phyloP scores from a whole-genome alignment of 2,113 vertebrate species.

The Dunckerocampus dactyliophorus region DNA sequence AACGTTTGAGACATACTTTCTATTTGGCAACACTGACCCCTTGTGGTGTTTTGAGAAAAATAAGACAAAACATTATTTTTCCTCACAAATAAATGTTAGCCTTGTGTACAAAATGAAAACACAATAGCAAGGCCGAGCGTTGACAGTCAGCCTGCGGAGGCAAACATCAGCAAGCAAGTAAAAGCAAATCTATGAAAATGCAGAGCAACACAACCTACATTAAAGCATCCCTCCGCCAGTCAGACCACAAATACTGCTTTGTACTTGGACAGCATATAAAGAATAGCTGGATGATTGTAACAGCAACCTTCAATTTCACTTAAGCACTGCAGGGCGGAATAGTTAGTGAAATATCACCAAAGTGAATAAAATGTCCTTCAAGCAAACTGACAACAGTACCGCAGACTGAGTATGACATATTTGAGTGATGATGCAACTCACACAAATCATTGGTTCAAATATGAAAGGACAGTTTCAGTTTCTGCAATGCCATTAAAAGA shows the following conservation, averaged over 20 bases:
- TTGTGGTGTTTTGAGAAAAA: constrained; percentile 38
- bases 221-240: constrained; percentile 49
- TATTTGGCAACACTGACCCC: constrained; percentile 60
- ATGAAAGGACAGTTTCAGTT: constrained; percentile 15
- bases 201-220: constrained; percentile 38
- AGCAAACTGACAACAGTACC: constrained; percentile 3
- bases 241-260: constrained; percentile 57
- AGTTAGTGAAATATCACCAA: constrained; percentile 26
- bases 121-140: constrained; percentile 24
- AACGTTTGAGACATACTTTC: neutral
- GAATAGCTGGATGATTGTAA: constrained; percentile 36
- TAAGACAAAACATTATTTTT: neutral
- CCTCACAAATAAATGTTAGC: constrained; percentile 21
- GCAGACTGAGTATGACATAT: neutral
- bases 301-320: constrained; percentile 37
- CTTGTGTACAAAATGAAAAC: constrained; percentile 32
- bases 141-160: constrained; percentile 12
- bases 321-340: constrained; percentile 15
- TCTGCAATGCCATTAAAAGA: constrained; percentile 8
- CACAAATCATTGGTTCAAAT: constrained; percentile 3
- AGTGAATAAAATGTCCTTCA: constrained; percentile 14
- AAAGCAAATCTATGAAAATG: constrained; percentile 37
- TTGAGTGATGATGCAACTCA: neutral
- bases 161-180: constrained; percentile 16
- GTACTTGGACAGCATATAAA: constrained; percentile 54